Base-by-base conservation (phyloP, 2,888 invertebrate genomes). In the Andricus quercusramuli region DNA sequence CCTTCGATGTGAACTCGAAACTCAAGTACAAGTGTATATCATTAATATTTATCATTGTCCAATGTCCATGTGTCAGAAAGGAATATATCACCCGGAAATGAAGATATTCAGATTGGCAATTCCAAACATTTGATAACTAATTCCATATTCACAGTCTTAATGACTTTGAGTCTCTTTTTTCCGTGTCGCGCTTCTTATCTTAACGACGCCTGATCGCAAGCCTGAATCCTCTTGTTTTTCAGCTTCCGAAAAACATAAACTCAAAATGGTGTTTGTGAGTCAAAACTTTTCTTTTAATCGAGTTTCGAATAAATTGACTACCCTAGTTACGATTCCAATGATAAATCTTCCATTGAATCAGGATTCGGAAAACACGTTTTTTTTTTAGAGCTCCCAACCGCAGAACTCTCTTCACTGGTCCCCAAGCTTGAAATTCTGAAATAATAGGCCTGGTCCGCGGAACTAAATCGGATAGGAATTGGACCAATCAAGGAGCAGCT, bases 161-260 rank as follows among this genome's bases (percentile, higher is more conserved):
- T 41, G 41, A 11, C 41, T 11, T 1, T 41, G 41, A 41, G 41
- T 11, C 41, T 41, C 8, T 8, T 8, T 41, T 11, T 41, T 11
- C 11, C 1, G 41, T 41, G 41, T 41, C 41, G 41, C 9, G 41
- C 11, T 41, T 41, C 41, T 41, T 41, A 41, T 41, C 41, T 41
- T 41, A 41, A 41, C 11, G 41, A 41, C 41, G 41, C 41, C 41
- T 1, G 41, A 41, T 41, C 11, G 41, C 41, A 51, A 64, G 64
- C 51, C 78, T 80, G 85, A 81, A 83, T 85, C 83, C 84, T 84
- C 85, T 86, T 86, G 89, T 89, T 90, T 88, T 89, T 90, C 88
- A 85, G 86, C 87, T 89, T 89, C 90, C 90, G 90, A 88, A 90
- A 89, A 85, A 81, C 88, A 87, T 90, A 88, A 89, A 77, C 68